Evolutionary conservation across 1,140 invertebrate genomes (phyloP).

Genomic region (Cheumatopsyche charites): DNA sequence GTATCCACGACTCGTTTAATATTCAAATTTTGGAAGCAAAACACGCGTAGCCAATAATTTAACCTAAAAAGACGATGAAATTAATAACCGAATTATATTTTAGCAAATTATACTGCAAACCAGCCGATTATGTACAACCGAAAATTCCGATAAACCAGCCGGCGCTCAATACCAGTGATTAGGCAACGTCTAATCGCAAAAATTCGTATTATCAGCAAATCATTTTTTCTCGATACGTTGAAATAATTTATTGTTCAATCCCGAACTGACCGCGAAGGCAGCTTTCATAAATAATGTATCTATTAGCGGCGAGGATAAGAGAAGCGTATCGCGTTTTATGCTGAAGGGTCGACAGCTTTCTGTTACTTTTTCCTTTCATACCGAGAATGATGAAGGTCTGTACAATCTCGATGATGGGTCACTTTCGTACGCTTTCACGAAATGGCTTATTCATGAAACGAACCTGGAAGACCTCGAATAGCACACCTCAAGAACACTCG

Average conservation of each 20-base stretch:
- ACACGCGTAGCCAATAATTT: conserved; percentile 18
- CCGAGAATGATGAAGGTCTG: conserved; percentile 5
- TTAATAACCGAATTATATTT: conserved; percentile 24
- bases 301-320: conserved; percentile 7
- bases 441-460: conserved; percentile 15
- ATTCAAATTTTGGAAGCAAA: conserved; percentile 9
- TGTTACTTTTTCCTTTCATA: conserved; percentile 5
- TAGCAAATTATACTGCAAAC: neutral
- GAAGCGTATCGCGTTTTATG: neutral
- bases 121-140: neutral
- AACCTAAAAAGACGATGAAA: conserved; percentile 13
- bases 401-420: conserved; percentile 4
- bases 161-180: conserved; percentile 8
- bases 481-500: conserved; percentile 1
- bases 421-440: conserved; percentile 17
- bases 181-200: neutral
- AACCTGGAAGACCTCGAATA: too few relatives aligned
- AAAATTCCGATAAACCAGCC: neutral
- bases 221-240: neutral
- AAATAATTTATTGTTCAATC: conserved; percentile 3
- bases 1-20: conserved; percentile 5
- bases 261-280: neutral
- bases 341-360: conserved; percentile 5
- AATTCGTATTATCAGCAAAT: neutral
- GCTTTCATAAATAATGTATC: conserved; percentile 6